phyloP scores from a whole-genome alignment of 2,113 vertebrate species.

The Picathartes gymnocephalus region DNA sequence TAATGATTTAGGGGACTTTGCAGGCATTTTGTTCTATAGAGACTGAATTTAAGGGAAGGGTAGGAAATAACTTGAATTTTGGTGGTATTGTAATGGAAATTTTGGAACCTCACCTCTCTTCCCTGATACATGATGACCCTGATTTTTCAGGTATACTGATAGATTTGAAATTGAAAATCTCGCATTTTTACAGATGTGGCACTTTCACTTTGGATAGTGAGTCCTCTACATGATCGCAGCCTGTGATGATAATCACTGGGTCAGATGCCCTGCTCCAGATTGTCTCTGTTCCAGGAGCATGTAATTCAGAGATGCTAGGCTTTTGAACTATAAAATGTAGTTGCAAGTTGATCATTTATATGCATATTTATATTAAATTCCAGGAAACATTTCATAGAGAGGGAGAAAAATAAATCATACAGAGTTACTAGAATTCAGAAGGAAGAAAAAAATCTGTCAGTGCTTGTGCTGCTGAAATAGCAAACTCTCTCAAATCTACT shows the following conservation, averaged over 20 bases:
- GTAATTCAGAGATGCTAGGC: neutral
- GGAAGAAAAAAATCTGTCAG: neutral
- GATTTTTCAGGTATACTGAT: neutral
- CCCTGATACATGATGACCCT: rapidly evolving
- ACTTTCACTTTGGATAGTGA: neutral
- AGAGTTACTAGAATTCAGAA: neutral
- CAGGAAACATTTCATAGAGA: neutral
- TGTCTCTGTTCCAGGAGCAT: neutral
- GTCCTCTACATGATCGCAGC: neutral
- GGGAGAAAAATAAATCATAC: neutral
- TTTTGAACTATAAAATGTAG: neutral
- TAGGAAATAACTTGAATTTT: neutral
- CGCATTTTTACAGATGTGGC: rapidly evolving
- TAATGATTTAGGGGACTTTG: neutral
- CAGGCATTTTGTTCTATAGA: neutral
- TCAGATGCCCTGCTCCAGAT: neutral
- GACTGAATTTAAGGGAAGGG: neutral
- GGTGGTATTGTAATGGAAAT: neutral
- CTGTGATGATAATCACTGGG: neutral
- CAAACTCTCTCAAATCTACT: neutral
- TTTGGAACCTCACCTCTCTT: neutral
- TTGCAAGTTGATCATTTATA: neutral
- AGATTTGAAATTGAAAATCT: neutral
- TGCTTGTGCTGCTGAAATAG: neutral
- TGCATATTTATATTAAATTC: neutral